Base-by-base conservation (phyloP, 2,113 vertebrate genomes). In the Irena cyanogastra region DNA sequence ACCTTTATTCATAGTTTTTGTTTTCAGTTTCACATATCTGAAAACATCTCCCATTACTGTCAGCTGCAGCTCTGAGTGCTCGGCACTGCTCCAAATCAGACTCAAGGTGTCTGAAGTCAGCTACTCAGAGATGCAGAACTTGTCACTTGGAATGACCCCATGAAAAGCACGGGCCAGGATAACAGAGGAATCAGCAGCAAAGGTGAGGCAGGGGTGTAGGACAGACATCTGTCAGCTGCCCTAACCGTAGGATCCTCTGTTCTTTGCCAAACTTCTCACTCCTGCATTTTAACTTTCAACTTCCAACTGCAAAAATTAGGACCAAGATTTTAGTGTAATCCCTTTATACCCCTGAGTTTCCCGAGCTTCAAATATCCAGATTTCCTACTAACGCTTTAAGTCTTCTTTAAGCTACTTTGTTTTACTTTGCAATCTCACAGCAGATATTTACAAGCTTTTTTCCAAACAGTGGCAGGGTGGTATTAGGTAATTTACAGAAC, bases 321-420 rank as follows among this genome's bases (percentile, higher is more conserved):
- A 86, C 50, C 10, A 44, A 47, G 54, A 90, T 80, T 92, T 90
- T 52, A 74, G 24, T 44, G 39, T 95, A 93, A 97, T 95, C 76
- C n/a, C 60, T 93, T 94, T 83, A 92, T 90, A 78, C 16, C 24
- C 27, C 17, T 3, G 39, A 87, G 64, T 89, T 94, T 93, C 91
- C 60, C 96, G 87, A 95, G 56, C 89, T 83, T 68, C 52, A 78
- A 75, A 71, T 71, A 89, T 22, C 72, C 85, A 89, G 88, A 83
- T 92, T 84, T 90, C 68, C 64, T 66, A 59, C 39, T 70, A 70
- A 70, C 0, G 0, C 83, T 66, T 53, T 78, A 96, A 93, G 60
- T 88, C 90, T 72, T 69, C 83, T 72, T 83, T 93, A 96, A 96
- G 79, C 85, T 92, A 60, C 56, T 90, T 86, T 92, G 80, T 90